Evolutionary conservation across 2,888 invertebrate genomes (phyloP).

Genomic region (Elysia crispata): DNA sequence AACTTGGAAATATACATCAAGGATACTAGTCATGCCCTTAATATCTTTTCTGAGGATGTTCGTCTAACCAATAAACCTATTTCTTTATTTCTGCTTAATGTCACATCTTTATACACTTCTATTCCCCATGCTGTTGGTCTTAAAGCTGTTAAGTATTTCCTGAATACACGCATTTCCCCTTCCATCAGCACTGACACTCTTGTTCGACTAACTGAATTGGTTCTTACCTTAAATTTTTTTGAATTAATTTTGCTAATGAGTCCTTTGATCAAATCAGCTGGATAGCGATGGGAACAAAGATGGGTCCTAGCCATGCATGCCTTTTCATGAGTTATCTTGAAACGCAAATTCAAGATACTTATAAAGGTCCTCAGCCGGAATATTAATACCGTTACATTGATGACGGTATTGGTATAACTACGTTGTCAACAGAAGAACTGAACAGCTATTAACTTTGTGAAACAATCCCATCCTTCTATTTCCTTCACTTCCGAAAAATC

Average conservation of each 20-base stretch:
- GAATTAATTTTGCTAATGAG: too few species aligned
- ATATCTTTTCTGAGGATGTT: neutral
- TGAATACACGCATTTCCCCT: too few species aligned
- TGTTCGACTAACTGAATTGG: too few species aligned
- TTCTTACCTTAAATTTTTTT: too few species aligned
- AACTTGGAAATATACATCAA: neutral
- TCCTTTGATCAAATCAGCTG: neutral
- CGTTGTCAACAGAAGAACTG: neutral
- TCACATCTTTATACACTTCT: neutral
- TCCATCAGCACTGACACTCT: too few species aligned
- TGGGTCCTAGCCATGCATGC: slow-evolving; percentile 20
- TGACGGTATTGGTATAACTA: neutral
- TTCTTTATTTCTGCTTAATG: neutral
- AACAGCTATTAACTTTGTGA: neutral
- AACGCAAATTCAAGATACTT: too few species aligned
- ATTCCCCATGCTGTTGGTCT: too few species aligned
- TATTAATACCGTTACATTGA: neutral
- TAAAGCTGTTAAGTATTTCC: too few species aligned
- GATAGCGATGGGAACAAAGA: too few species aligned
- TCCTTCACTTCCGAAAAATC: neutral
- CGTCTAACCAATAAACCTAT: neutral
- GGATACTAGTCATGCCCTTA: slow-evolving; percentile 25
- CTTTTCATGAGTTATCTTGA: too few species aligned
- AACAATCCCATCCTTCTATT: neutral
- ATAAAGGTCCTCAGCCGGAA: too few species aligned